Conservation (phyloP, 2,797 vertebrate genomes). For the Anguilla obscura region DNA sequence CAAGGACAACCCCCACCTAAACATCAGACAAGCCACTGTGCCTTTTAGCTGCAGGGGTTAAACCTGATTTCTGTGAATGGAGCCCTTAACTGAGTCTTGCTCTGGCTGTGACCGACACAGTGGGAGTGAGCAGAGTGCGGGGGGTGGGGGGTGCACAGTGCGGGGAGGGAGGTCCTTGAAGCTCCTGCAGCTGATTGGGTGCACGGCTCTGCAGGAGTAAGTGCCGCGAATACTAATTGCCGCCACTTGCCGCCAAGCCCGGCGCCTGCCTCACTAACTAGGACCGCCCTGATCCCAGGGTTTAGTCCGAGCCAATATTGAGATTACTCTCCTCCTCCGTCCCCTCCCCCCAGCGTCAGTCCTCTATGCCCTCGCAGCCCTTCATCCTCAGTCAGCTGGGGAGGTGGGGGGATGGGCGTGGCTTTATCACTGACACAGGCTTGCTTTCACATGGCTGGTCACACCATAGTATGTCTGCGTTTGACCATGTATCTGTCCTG, state of each 20-base stretch:
- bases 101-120: conserved; percentile 38
- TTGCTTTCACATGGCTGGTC: neutral
- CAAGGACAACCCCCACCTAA: conserved; percentile 59
- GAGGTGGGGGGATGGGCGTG: conserved; percentile 49
- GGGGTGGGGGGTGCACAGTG: conserved; percentile 37
- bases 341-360: conserved; percentile 63
- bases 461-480: neutral
- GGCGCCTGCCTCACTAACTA: conserved; percentile 30
- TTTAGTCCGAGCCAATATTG: conserved; percentile 62
- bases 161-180: neutral
- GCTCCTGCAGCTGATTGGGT: conserved; percentile 55
- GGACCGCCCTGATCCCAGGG: conserved; percentile 39
- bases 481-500: neutral
- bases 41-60: conserved; percentile 54
- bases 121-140: conserved; percentile 29
- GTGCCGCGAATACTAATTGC: conserved; percentile 68
- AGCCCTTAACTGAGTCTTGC: conserved; percentile 37
- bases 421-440: conserved; percentile 38
- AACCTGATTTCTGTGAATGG: conserved; percentile 34
- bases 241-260: conserved; percentile 53
- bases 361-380: conserved; percentile 47
- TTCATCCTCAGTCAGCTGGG: neutral
- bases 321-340: conserved; percentile 65
- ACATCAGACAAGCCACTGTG: conserved; percentile 63
- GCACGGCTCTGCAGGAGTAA: conserved; percentile 61